Percentiles rank a stretch among this genome's conserved stretches.
phyloP scores from a whole-genome alignment of 2,113 vertebrate species.

The Rousettus leschenaultii region DNA sequence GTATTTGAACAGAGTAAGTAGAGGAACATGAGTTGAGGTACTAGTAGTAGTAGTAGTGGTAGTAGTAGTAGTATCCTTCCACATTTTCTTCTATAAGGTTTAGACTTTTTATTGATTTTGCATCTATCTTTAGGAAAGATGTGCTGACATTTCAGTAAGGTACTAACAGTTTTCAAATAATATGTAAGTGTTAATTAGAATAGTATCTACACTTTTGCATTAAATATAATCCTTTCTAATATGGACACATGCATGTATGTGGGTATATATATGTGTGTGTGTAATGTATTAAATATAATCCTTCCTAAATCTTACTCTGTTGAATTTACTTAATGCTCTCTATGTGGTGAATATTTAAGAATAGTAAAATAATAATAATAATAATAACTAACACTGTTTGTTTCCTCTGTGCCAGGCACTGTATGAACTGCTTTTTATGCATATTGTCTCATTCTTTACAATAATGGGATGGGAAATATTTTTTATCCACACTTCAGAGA shows the following conservation, averaged over 20 bases:
- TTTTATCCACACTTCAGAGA: background rate
- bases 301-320: background rate
- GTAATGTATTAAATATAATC: background rate
- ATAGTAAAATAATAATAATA: background rate
- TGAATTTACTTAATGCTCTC: constrained; percentile 9
- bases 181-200: background rate
- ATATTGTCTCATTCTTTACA: background rate
- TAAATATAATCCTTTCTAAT: background rate
- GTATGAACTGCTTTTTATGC: background rate
- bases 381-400: background rate
- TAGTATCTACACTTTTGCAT: background rate
- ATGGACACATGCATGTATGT: background rate
- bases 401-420: background rate
- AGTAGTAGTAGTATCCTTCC: background rate
- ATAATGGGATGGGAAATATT: background rate
- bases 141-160: background rate
- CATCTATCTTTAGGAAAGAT: background rate
- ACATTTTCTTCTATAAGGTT: background rate
- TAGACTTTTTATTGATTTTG: constrained; percentile 1
- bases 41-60: too few relatives aligned
- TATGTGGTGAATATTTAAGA: background rate
- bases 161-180: background rate
- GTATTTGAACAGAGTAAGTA: background rate
- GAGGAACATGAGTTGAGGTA: background rate
- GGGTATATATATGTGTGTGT: background rate